Evolutionary conservation across 1,140 invertebrate species (phyloP), one percentile per base, ranked within the genome.

Genomic region (Prorops nasuta): DNA sequence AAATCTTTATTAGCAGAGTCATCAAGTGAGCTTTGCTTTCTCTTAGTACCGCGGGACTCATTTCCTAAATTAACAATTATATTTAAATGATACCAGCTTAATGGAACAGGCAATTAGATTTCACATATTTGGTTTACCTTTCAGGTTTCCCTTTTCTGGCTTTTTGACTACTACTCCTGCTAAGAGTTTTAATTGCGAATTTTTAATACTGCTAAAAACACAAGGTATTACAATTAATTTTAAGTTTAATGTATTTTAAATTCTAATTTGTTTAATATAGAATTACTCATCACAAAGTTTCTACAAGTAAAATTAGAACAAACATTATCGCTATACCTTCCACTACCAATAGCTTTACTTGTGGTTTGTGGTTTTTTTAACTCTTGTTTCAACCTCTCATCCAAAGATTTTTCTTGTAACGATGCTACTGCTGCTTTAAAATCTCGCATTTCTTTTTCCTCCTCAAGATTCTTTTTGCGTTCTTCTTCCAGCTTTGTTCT

Each of bases 401-500:
- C 85, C 35, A 87, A 71, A 37, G 82, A 80, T 70, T 87, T 83
- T 71, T 91, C 90, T 47, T 91, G 86, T 6, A 93, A 67, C 48
- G 82, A 85, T n/a, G 88, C 87, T 7, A 93, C 90, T 28, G 78
- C 76, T 63, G 81, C 87, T 73, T 92, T 85, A 71, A 90, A 96
- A 66, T 93, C 91, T 56, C 84, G 80, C 61, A 95, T 83, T 70
- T 92, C 89, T 54, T 83, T 79, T 60, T 86, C 83, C 67, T 95
- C 92, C 66, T 94, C 90, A 24, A 86, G 70, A 63, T 84, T 81
- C 49, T 92, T 90, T 67, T 87, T 86, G 47, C 86, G 81, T 54
- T 94, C 92, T 28, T 89, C 87, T 49, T 90, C 87, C 24, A 91
- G 80, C 79, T 92, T 94, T 15, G 86, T 88, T 53, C 86, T 80